Evolutionary conservation across 1,140 invertebrate species (phyloP).

Genomic region (Rhyzopertha dominica): DNA sequence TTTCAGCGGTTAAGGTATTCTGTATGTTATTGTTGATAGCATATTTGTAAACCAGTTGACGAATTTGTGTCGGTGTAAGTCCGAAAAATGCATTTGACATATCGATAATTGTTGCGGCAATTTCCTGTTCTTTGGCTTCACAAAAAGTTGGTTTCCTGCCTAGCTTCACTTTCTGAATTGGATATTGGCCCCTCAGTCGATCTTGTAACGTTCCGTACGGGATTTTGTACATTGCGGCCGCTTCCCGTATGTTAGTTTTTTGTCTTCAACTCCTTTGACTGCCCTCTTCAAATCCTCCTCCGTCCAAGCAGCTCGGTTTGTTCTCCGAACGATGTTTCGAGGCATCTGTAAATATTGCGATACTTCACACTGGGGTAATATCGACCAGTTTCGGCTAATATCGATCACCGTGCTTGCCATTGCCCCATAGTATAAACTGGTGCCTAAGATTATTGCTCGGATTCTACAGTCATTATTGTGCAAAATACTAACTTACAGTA

Average conservation of each 20-base stretch:
- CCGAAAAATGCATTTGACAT: not conserved
- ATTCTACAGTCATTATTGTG: too few species aligned
- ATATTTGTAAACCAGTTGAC: slow-evolving; percentile 3
- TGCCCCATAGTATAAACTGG: too few species aligned
- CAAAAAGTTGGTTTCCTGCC: slow-evolving; percentile 4
- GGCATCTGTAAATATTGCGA: slow-evolving; percentile 1
- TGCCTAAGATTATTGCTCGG: too few species aligned
- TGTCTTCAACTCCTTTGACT: not conserved
- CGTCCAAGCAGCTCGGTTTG: not conserved
- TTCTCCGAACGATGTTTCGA: not conserved
- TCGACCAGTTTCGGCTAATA: slow-evolving; percentile 1
- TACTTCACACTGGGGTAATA: not conserved
- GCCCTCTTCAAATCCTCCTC: not conserved
- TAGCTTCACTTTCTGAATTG: not conserved
- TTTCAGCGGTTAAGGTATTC: slow-evolving; percentile 1
- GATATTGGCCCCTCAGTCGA: not conserved
- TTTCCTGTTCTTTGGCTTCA: slow-evolving; percentile 1
- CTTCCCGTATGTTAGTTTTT: not conserved
- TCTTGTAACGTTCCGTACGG: not conserved
- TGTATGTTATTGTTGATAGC: not conserved
- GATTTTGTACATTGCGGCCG: not conserved
- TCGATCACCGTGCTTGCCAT: slow-evolving; percentile 1
- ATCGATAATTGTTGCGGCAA: not conserved
- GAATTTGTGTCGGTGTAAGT: slow-evolving; percentile 3
- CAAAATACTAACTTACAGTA: too few species aligned